Percentiles rank a stretch among this genome's conserved stretches.
phyloP scores from a whole-genome alignment of 2,888 invertebrate species.

The Acronicta psi region DNA sequence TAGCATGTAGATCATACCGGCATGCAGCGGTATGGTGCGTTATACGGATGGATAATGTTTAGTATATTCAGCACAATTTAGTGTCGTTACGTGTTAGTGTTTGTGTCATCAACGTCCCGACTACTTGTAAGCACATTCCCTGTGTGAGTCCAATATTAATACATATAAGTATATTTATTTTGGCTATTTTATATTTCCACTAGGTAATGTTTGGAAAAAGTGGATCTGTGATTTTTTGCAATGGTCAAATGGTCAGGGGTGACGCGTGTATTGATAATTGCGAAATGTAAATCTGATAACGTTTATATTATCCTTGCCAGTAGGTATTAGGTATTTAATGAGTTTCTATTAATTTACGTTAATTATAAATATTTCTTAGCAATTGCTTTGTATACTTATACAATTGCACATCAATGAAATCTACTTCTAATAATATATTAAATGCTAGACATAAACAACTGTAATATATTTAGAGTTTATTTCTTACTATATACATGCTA shows the following conservation, averaged over 20 bases:
- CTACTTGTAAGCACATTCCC: slow-evolving; percentile 44
- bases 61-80: slow-evolving; percentile 51
- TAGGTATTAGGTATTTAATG: slow-evolving; percentile 7
- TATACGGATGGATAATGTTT: slow-evolving; percentile 30
- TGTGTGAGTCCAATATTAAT: slow-evolving; percentile 33
- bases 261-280: slow-evolving; percentile 23
- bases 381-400: not conserved
- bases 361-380: not conserved
- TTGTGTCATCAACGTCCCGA: slow-evolving; percentile 34
- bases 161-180: slow-evolving; percentile 25
- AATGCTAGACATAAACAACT: not conserved
- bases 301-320: slow-evolving; percentile 20
- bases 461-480: slow-evolving; percentile 1
- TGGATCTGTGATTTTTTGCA: slow-evolving; percentile 52
- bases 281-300: not conserved
- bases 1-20: slow-evolving; percentile 49
- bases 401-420: not conserved
- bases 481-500: not conserved
- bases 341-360: slow-evolving; percentile 3
- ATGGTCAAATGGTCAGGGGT: slow-evolving; percentile 40
- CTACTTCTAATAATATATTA: not conserved
- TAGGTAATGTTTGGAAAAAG: slow-evolving; percentile 32
- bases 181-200: slow-evolving; percentile 29
- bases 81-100: slow-evolving; percentile 54
- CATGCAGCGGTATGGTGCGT: slow-evolving; percentile 43